Evolutionary conservation across 2,797 vertebrate genomes (phyloP).

Genomic region (Eospalax fontanierii): DNA sequence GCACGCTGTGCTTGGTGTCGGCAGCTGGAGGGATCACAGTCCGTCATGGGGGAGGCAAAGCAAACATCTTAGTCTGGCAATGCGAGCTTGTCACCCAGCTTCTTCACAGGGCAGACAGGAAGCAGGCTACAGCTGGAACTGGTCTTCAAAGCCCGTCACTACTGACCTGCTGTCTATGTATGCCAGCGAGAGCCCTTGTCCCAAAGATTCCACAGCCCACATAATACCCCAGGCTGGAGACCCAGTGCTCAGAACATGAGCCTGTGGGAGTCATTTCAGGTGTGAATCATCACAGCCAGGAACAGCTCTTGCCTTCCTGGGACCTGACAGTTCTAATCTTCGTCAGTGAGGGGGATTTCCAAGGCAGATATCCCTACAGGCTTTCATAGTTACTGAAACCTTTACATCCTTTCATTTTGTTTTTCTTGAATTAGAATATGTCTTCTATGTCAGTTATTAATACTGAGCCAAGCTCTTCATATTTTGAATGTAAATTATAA

Average conservation of each 20-base stretch:
- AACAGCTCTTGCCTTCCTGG: not conserved
- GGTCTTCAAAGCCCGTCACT: no score
- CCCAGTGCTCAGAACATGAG: not conserved
- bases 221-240: not conserved
- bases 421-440: conserved; percentile 12
- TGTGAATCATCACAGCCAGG: not conserved
- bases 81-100: not conserved
- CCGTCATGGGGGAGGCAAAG: not conserved
- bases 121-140: not conserved
- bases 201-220: not conserved
- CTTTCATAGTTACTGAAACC: not conserved
- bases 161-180: no score
- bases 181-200: not conserved
- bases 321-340: not conserved
- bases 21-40: not conserved
- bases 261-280: not conserved
- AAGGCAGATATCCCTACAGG: not conserved
- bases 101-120: not conserved
- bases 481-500: conserved; percentile 37
- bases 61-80: not conserved
- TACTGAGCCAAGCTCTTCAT: not conserved
- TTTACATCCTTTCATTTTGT: not conserved
- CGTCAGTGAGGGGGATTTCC: not conserved
- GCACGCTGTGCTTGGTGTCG: not conserved
- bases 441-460: not conserved